These are phyloP conservation scores for Pemphigus obesinymphae DNA, from an alignment of 1,140 invertebrate species.

Conservation along the genomic window DNA sequence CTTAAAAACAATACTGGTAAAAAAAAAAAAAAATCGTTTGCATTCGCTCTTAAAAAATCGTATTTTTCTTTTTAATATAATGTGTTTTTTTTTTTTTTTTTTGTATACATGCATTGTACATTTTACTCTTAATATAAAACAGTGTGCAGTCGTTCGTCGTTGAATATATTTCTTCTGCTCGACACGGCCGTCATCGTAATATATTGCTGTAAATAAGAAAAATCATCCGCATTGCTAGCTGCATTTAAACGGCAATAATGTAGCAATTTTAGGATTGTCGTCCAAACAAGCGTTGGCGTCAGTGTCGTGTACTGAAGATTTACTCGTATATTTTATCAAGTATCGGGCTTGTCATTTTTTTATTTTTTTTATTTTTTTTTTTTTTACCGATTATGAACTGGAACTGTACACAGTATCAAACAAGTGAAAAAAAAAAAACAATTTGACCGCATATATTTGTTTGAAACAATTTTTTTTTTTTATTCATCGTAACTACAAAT, in stretches of 20 bases:
- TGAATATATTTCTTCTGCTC: neutral
- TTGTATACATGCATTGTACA: constrained; percentile 38
- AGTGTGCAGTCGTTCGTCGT: neutral
- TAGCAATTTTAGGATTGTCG: neutral
- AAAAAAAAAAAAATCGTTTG: neutral
- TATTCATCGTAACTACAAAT: constrained; percentile 30
- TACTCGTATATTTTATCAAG: no score
- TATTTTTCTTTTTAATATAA: neutral
- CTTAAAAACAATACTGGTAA: neutral
- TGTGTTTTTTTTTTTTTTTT: neutral
- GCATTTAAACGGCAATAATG: constrained; percentile 5
- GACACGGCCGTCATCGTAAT: neutral
- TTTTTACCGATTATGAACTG: no score
- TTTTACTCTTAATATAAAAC: neutral
- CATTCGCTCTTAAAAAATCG: neutral
- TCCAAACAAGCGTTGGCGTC: no score
- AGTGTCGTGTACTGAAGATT: no score
- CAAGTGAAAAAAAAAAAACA: neutral
- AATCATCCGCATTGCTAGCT: neutral
- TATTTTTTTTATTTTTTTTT: no score
- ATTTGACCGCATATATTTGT: neutral
- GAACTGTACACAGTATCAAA: no score
- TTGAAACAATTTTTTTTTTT: neutral
- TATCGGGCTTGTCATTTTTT: no score
- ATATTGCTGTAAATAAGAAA: constrained; percentile 2